phyloP scores from a whole-genome alignment of 2,888 invertebrate genomes.

The Oscheius sp. region DNA sequence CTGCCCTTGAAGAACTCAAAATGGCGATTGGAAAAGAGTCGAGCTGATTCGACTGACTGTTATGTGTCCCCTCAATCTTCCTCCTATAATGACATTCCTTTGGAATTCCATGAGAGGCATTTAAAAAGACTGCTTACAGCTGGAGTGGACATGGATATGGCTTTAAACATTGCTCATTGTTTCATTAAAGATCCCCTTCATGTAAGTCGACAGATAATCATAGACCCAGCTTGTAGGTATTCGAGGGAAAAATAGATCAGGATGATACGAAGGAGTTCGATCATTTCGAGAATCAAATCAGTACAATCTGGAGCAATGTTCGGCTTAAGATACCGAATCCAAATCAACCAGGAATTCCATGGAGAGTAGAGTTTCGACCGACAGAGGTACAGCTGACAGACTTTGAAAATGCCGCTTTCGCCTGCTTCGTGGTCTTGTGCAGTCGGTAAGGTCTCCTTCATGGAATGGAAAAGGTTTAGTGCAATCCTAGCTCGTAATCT shows the following conservation, averaged over 20 bases:
- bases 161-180: conserved; percentile 94
- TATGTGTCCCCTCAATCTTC: conserved; percentile 88
- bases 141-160: conserved; percentile 89
- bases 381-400: conserved; percentile 96
- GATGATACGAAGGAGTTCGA: conserved; percentile 92
- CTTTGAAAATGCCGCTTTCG: conserved; percentile 98
- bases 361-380: conserved; percentile 98
- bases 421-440: conserved; percentile 95
- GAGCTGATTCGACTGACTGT: conserved; percentile 96
- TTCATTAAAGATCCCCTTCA: conserved; percentile 98
- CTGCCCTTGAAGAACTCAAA: conserved; percentile 75
- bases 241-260: conserved; percentile 89
- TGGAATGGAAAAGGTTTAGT: no score
- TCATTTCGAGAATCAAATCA: conserved; percentile 84
- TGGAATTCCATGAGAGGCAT: no score
- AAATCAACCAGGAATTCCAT: conserved; percentile 90
- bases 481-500: no score
- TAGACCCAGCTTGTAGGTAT: conserved; percentile 65
- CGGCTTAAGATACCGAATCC: conserved; percentile 83
- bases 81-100: conserved; percentile 90
- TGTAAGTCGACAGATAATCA: no score
- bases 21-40: conserved; percentile 86
- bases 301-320: conserved; percentile 71
- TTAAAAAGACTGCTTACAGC: conserved; percentile 84
- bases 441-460: no score